Conservation (phyloP, 2,113 vertebrate species). For the Columba janthina region DNA sequence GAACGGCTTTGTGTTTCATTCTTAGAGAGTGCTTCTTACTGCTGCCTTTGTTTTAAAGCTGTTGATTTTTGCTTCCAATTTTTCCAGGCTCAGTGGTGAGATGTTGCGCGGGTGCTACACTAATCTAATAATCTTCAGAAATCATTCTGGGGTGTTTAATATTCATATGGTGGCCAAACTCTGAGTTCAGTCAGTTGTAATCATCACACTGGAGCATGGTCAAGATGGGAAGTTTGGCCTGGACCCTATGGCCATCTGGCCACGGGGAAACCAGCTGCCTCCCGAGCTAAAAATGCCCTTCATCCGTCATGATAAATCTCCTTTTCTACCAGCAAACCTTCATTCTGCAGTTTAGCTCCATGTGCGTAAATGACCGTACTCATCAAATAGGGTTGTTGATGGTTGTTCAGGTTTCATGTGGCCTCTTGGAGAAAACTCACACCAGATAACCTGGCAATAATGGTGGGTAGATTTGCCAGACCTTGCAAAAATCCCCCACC, state of each 20-base stretch:
- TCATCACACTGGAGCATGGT: conserved; percentile 36
- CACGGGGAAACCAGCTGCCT: conserved; percentile 59
- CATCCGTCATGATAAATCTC: conserved; percentile 45
- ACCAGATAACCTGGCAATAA: neutral
- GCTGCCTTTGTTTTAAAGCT: neutral
- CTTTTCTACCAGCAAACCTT: conserved; percentile 35
- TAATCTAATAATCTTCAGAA: conserved; percentile 39
- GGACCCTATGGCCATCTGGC: conserved; percentile 64
- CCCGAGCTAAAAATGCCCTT: conserved; percentile 42
- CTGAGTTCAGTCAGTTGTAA: conserved; percentile 2
- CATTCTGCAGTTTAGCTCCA: conserved; percentile 2
- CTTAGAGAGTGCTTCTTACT: neutral
- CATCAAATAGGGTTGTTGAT: neutral
- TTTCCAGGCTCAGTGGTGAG: neutral
- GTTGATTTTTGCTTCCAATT: neutral
- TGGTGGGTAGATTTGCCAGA: neutral
- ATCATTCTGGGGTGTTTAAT: neutral
- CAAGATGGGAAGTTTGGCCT: conserved; percentile 53
- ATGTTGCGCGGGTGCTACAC: neutral
- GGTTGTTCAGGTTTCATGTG: neutral
- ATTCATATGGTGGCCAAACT: neutral
- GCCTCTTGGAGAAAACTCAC: neutral
- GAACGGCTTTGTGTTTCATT: fast-evolving
- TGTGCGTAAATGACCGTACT: neutral
- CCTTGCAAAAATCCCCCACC: neutral